Conservation (phyloP, 2,888 invertebrate genomes). For the Eucriotettix oculatus region DNA sequence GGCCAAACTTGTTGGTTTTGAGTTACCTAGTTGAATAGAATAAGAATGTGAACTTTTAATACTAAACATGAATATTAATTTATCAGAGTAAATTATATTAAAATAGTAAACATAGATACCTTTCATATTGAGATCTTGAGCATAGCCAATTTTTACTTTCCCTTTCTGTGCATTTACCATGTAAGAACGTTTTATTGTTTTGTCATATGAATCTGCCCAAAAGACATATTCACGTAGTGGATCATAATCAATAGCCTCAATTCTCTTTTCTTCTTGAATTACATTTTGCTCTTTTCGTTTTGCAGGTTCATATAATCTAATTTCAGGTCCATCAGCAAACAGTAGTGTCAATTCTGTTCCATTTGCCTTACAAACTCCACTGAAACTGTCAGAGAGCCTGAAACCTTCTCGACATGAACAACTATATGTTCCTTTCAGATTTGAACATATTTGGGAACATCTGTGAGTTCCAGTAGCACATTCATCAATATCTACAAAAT, state of each 20-base stretch:
- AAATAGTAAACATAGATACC: constrained; percentile 18
- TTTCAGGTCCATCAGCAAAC: constrained; percentile 74
- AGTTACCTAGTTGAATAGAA: constrained; percentile 33
- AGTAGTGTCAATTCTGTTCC: constrained; percentile 49
- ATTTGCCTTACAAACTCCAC: constrained; percentile 65
- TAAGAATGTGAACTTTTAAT: neutral
- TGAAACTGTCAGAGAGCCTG: constrained; percentile 51
- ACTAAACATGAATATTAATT: neutral
- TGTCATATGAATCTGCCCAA: constrained; percentile 89
- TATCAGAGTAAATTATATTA: neutral
- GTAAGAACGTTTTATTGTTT: constrained; percentile 79
- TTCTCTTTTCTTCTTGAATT: constrained; percentile 69
- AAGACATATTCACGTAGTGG: constrained; percentile 69
- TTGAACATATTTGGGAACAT: constrained; percentile 87
- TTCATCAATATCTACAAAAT: constrained; percentile 61
- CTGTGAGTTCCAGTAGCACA: constrained; percentile 66
- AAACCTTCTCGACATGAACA: constrained; percentile 81
- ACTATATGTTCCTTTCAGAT: constrained; percentile 75
- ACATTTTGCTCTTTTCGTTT: constrained; percentile 40
- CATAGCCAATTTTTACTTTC: constrained; percentile 55
- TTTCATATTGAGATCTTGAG: constrained; percentile 75
- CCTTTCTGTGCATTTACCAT: constrained; percentile 68
- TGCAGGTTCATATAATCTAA: constrained; percentile 52
- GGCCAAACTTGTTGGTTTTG: constrained; percentile 75
- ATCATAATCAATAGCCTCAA: constrained; percentile 84